phyloP scores from a whole-genome alignment of 2,888 invertebrate species.

The Apamea monoglypha region DNA sequence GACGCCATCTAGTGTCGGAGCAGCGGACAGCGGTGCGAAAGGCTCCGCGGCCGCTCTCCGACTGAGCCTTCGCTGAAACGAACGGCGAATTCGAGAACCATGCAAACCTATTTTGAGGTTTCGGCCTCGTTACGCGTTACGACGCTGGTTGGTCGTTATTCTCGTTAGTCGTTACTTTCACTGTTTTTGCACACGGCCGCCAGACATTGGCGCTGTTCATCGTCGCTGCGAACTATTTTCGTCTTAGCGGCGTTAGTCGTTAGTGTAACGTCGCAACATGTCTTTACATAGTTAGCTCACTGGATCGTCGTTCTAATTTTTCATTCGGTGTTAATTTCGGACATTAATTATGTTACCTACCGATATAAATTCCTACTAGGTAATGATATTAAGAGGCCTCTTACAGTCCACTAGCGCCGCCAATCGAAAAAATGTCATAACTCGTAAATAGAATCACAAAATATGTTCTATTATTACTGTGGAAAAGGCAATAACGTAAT shows the following conservation, averaged over 20 bases:
- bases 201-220: conserved; percentile 63
- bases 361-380: background rate
- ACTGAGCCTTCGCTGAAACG: conserved; percentile 81
- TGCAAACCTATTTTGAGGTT: conserved; percentile 76
- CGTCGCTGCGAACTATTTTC: conserved; percentile 65
- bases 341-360: background rate
- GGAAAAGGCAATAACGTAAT: too few relatives aligned
- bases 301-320: conserved; percentile 33
- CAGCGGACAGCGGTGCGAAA: conserved; percentile 74
- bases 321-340: background rate
- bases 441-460: too few relatives aligned
- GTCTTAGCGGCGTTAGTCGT: conserved; percentile 59
- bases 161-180: conserved; percentile 79
- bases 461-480: too few relatives aligned
- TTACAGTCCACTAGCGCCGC: too few relatives aligned
- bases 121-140: conserved; percentile 75
- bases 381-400: too few relatives aligned
- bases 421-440: too few relatives aligned
- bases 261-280: conserved; percentile 57
- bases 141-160: conserved; percentile 80
- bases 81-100: conserved; percentile 74
- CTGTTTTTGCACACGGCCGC: conserved; percentile 60
- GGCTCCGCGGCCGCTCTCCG: conserved; percentile 79
- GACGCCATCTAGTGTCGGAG: conserved; percentile 79
- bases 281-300: conserved; percentile 15